These are phyloP conservation scores for Patiria miniata DNA, from an alignment of 35 echinoderm and acorn worm species.

Conservation along the genomic window DNA sequence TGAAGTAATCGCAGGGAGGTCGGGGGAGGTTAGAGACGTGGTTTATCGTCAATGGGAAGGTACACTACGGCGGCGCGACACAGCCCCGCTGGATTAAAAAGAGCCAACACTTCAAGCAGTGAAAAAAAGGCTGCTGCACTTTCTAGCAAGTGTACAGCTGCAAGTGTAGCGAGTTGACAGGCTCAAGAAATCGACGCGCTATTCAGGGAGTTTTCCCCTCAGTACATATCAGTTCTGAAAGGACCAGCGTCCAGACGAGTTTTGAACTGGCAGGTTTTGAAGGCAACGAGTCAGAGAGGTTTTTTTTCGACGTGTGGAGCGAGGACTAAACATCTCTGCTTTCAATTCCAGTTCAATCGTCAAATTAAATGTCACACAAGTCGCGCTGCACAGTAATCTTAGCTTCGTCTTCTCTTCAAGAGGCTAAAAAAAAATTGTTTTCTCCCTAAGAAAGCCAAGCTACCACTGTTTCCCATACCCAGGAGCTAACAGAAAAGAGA, in stretches of 20 bases:
- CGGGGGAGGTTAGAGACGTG: background rate
- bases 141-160: background rate
- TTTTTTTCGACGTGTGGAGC: background rate
- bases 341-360: background rate
- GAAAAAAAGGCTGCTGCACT: slow-evolving; percentile 2
- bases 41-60: background rate
- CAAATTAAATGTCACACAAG: slow-evolving; percentile 23
- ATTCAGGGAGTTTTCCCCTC: background rate
- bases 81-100: background rate
- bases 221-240: background rate
- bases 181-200: background rate
- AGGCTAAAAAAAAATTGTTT: background rate
- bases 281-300: background rate
- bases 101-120: background rate
- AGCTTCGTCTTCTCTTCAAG: background rate
- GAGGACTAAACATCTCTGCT: slow-evolving; percentile 19
- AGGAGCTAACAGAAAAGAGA: too few species aligned
- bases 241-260: background rate
- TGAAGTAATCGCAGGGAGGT: background rate
- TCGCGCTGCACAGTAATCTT: background rate
- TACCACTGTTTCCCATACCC: too few species aligned
- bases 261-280: too few species aligned
- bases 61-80: background rate
- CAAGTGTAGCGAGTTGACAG: background rate
- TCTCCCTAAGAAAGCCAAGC: background rate